Base-by-base conservation (phyloP, 2,797 vertebrate species). In the Octomys mimax region DNA sequence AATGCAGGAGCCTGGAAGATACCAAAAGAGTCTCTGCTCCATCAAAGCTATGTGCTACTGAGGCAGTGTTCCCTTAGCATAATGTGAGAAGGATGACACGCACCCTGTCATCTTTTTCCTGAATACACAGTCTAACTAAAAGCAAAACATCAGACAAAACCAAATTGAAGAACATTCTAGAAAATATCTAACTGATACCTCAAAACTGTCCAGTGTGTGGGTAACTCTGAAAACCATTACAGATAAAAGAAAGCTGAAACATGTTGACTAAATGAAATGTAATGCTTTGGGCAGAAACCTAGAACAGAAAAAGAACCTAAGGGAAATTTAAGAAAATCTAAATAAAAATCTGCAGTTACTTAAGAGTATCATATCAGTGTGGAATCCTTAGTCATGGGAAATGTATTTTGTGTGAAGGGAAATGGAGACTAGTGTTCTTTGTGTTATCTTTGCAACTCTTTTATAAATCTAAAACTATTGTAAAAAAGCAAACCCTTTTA, bases 401-500 rank as follows among this genome's bases (percentile, higher is more conserved):
- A 83, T 5, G 12, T 4, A 28, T 18, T 18, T 9, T 36, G 6
- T 71, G 14, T 61, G 12, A 26, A 6, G 4, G 21, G 57, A 93
- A 59, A 6, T 24, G 89, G 36, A n/a, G 3, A 16, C 62, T 75
- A 31, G 24, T 52, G 39, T 14, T 62, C 13, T 80, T 90, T 78
- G 14, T 70, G 49, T 83, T 64, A 66, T 68, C 28, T 71, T 79
- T 89, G 33, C 6, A 83, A 70, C 33, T 95, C 36, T 91, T 70
- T 46, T 70, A 42, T 59, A 31, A 66, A 89, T 87, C 9, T 54
- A 28, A 83, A 84, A 26, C 49, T 81, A 78, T 80, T 94, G 18
- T 82, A 86, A 94, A 96, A 96, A 95, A 88, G 9, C 19, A 61
- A 94, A 91, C 2, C 12, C 79, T 82, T 91, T 88, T 77, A 39